Conservation (phyloP, 2,113 vertebrate species). For the Protobothrops flavoviridis region DNA sequence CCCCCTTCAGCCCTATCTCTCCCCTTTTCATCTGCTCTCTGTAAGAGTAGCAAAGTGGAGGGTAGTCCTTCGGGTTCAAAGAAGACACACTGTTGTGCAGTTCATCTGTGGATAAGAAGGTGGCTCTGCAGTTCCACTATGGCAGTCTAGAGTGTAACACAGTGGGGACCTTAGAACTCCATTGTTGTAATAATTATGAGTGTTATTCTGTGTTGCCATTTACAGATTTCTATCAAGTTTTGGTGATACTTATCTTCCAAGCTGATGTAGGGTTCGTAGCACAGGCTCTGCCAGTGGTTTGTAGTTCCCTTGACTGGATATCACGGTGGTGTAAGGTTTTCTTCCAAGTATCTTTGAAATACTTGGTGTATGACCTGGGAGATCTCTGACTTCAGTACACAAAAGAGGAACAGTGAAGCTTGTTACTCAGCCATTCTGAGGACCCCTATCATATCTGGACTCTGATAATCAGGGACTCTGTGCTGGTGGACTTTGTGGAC, state of each 20-base stretch:
- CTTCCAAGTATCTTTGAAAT: not conserved
- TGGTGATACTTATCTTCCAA: not conserved
- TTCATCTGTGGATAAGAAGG: no score
- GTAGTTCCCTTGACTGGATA: not conserved
- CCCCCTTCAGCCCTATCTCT: not conserved
- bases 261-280: not conserved
- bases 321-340: not conserved
- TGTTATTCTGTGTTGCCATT: not conserved
- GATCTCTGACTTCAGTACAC: not conserved
- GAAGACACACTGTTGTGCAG: no score
- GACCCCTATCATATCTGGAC: not conserved
- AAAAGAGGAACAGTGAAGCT: not conserved
- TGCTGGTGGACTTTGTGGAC: not conserved
- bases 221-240: not conserved
- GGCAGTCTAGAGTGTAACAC: not conserved
- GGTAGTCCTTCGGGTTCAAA: not conserved
- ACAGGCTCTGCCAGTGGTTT: not conserved
- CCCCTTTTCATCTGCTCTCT: not conserved
- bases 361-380: not conserved
- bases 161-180: not conserved
- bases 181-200: not conserved
- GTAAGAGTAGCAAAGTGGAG: not conserved
- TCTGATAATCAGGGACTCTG: not conserved
- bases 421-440: not conserved
- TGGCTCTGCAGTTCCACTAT: no score